These are phyloP conservation scores for Noctua janthe DNA, from an alignment of 2,888 invertebrate genomes.

Conservation along the genomic window DNA sequence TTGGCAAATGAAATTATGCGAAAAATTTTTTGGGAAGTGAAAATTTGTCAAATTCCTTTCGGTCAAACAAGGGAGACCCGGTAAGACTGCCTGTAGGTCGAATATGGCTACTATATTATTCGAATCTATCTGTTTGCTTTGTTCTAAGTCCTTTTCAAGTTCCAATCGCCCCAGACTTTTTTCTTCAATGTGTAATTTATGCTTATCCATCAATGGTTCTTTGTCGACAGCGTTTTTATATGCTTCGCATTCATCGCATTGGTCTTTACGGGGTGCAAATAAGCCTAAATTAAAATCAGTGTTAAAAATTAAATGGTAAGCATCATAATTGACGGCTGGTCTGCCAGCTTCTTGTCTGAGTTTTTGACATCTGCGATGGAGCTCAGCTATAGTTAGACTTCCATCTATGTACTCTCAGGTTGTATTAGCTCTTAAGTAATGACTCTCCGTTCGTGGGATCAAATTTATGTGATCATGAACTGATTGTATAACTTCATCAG, in stretches of 20 bases:
- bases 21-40: too few species aligned
- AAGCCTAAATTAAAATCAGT: conserved; percentile 58
- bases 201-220: conserved; percentile 42
- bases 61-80: not conserved
- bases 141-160: conserved; percentile 31
- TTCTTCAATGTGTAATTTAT: conserved; percentile 54
- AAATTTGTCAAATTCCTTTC: too few species aligned
- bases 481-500: conserved; percentile 53
- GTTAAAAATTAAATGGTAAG: conserved; percentile 51
- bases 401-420: conserved; percentile 64
- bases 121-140: conserved; percentile 26
- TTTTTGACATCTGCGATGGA: conserved; percentile 48
- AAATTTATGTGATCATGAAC: conserved; percentile 61
- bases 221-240: conserved; percentile 60
- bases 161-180: conserved; percentile 49
- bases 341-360: conserved; percentile 31
- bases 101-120: conserved; percentile 44
- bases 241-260: conserved; percentile 61
- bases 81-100: conserved; percentile 35
- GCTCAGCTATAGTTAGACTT: conserved; percentile 56
- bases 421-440: conserved; percentile 60
- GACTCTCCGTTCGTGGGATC: conserved; percentile 62
- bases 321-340: conserved; percentile 56
- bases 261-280: conserved; percentile 61
- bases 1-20: too few species aligned